phyloP scores from a whole-genome alignment of 2,888 invertebrate species.

The Aleiodes alternator region DNA sequence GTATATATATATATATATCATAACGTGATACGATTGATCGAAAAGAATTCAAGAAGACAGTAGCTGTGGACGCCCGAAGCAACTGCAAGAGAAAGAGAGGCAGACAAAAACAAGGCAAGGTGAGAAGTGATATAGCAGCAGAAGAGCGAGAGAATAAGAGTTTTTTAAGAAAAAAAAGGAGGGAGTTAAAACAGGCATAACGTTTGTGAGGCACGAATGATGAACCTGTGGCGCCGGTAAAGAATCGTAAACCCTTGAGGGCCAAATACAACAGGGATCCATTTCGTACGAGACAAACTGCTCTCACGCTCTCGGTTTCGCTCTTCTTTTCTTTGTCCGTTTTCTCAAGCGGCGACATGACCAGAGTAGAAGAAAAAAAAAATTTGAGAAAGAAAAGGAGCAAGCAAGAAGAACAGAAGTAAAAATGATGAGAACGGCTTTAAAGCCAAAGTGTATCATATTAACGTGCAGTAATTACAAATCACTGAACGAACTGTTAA shows the following conservation, averaged over 20 bases:
- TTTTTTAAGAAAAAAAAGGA: no score
- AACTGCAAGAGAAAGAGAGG: not conserved
- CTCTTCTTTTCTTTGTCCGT: constrained; percentile 35
- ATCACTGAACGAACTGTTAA: constrained; percentile 56
- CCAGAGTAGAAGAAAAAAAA: not conserved
- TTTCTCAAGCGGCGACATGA: not conserved
- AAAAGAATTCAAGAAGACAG: not conserved
- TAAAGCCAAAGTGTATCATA: constrained; percentile 52
- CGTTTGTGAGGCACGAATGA: constrained; percentile 53
- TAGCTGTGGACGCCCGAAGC: constrained; percentile 8
- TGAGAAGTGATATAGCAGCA: not conserved
- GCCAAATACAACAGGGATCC: constrained; percentile 9
- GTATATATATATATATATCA: not conserved
- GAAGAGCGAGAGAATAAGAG: no score
- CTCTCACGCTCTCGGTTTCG: constrained; percentile 8
- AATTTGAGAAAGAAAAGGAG: not conserved
- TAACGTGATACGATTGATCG: constrained; percentile 6
- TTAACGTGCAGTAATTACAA: constrained; percentile 63
- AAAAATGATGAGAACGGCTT: constrained; percentile 51
- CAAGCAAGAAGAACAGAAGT: not conserved
- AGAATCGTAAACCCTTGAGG: constrained; percentile 60
- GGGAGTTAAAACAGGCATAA: not conserved
- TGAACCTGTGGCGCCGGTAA: constrained; percentile 63
- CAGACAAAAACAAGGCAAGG: not conserved
- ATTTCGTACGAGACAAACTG: constrained; percentile 13